Percentiles rank a stretch among this genome's conserved stretches.
Conservation (phyloP, 2,113 vertebrate genomes). For the Oncorhynchus mykiss region DNA sequence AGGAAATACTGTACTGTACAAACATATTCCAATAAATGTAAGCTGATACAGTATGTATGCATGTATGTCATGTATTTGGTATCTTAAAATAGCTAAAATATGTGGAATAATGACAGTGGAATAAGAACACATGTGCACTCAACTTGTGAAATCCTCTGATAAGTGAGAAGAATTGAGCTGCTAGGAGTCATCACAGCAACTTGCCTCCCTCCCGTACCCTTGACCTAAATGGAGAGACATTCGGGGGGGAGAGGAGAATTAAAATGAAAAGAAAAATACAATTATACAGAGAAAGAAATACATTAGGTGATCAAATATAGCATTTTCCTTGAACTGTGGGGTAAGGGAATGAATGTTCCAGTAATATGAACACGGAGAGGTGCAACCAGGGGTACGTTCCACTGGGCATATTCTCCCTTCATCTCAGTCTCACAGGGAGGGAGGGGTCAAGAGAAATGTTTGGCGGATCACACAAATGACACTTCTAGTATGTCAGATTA, state of each 20-base stretch:
- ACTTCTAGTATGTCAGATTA: conserved; percentile 37
- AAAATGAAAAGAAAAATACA: conserved; percentile 66
- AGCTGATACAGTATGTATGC: no score
- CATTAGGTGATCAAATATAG: conserved; percentile 70
- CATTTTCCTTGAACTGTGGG: conserved; percentile 74
- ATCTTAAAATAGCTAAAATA: neutral
- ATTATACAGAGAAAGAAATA: conserved; percentile 47
- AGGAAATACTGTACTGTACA: no score
- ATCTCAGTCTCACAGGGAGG: conserved; percentile 39
- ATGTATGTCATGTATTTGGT: no score
- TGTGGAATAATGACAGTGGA: conserved; percentile 45
- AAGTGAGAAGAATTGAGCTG: neutral
- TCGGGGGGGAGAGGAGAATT: conserved; percentile 67
- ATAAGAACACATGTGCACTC: conserved; percentile 47
- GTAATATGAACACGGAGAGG: conserved; percentile 56
- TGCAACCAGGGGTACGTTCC: conserved; percentile 39
- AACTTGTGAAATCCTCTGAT: neutral
- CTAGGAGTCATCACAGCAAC: conserved; percentile 47
- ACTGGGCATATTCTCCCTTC: conserved; percentile 44
- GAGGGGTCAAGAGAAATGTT: conserved; percentile 46
- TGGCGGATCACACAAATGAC: conserved; percentile 52
- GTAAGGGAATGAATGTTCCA: conserved; percentile 57
- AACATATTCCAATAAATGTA: no score
- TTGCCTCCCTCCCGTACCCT: conserved; percentile 63
- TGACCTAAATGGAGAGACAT: conserved; percentile 73